Base-by-base conservation (phyloP, 2,888 invertebrate genomes). In the Heliconius hortense region DNA sequence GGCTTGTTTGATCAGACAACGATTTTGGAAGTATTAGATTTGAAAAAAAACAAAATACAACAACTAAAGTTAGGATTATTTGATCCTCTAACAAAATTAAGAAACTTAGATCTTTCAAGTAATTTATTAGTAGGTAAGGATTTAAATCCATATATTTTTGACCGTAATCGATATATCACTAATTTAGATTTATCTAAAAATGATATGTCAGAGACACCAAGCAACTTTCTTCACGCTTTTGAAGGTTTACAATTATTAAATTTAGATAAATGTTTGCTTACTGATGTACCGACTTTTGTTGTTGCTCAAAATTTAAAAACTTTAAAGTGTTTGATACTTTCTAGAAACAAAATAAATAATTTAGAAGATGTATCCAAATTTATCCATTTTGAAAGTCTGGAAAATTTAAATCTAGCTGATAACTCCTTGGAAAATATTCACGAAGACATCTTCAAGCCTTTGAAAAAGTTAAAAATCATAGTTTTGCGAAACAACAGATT, bases 121-220 rank as follows among this genome's bases (percentile, higher is more conserved):
- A 91, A 90, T 72, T 72, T 78, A 4, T 79, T 90, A 60, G 21
- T 82, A 26, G 89, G 89, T 8, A 84, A 77, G 79, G 76, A 84
- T 72, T 76, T 90, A 13, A 82, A 84, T 76, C 80, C 84, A 1
- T 81, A 84, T 60, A 76, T 88, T 69, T 89, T 90, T 77, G 84
- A 86, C 71, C 74, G 82, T 39, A 85, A 77, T 73, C 80, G 56
- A n/a, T 76, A 76, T 1, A 86, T 91, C 39, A 80, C 75, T 26
- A 81, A 82, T 53, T 78, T 90, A n/a, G 87, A 87, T 82, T 88
- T 89, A 39, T 88, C 89, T 24, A 82, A 85, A 80, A 90, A 88
- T 66, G 83, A 88, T 56, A 89, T 91, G 88, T 81, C 81, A 10
- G 83, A 79, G 10, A 77, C 88, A 0, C 81, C 83, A 24, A 83